Evolutionary conservation across 2,797 vertebrate genomes (phyloP), one percentile per base, ranked within the genome.

Genomic region (Hyperoplus immaculatus): DNA sequence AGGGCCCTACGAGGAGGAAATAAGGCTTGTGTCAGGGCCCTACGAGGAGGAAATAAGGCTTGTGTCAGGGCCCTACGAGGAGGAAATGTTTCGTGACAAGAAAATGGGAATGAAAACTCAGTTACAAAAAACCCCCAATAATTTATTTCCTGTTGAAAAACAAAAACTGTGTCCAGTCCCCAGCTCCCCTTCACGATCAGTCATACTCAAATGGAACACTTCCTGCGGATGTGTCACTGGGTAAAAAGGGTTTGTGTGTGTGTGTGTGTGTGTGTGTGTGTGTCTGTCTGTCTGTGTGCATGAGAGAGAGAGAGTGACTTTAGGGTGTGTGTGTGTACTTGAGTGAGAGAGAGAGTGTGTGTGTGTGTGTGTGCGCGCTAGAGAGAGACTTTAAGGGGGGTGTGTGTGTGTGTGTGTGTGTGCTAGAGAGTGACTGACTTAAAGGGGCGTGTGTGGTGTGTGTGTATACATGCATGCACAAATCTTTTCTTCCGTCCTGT

Each of bases 401-500:
- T 21, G 21, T 21, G 21, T 81, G 71, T 66, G 72, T 76, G 76
- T 81, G 79, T 82, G 77, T 81, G 66, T 64, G 70, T 81, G 68
- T 70, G 68, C 83, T 77, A 77, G 61, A n/a, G 18, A 87, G 75
- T 80, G 92, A 88, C 83, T 29, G 29, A 29, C 29, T 29, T 29
- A 81, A 81, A 89, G 84, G 84, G 88, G 90, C 61, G 92, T 89
- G 85, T 75, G 80, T 61, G 59, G 90, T 58, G 90, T 89, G 86
- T 75, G 79, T 62, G 79, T 80, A 79, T 75, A 90, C 80, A 89
- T 85, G 83, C 89, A 81, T 84, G 86, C 80, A 67, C 73, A 76
- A 75, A 70, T 91, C 93, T 70, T 94, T 95, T 96, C 91, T 95
- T 29, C 83, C 85, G 55, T 68, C 86, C 90, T 92, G 94, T 94